Base-by-base conservation (phyloP, 30 jellyfish, hydroid and myxozoan genomes). In the Turritopsis dohrnii region DNA sequence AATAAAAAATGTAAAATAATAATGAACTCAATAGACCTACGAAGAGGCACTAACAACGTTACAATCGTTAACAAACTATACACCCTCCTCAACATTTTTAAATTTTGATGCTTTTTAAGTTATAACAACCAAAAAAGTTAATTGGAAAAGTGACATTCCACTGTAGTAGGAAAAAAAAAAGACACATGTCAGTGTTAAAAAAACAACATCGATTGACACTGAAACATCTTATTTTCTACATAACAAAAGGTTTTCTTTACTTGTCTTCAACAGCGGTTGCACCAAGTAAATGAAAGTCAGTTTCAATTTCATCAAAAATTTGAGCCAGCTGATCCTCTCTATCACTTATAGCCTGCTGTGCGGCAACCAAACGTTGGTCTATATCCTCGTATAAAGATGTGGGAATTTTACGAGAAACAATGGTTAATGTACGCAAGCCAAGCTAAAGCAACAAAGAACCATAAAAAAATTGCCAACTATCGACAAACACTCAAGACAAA, bases 251-350 rank as follows among this genome's bases (percentile, higher is more conserved):
- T 41, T 41, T 41, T 3, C 13, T 29, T 25, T 83, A 91, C 99
- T 95, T 84, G 88, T 95, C 99, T 75, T 95, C 99, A 25, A 95
- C 98, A 8, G 99, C 99, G 0, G 99, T 90, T 27, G 99, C 99
- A 25, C 99, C 99, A 30, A 95, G 90, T 29, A 90, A 79, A 18
- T 74, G 90, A 25, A 95, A 83, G 71, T 90, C 93, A 17, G 84
- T 87, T 81, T 95, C 99, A 29, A 95, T 90, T 81, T 87, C 96
- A 65, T 90, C 97, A 73, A 89, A 95, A 21, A 89, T 96, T 73
- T 54, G 74, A 0, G 96, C 96, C 69, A 94, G 92, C 91, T 86
- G 93, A 20, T 79, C 93, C 53, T 92, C 96, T 52, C 98, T 81
- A 73, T 91, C 96, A n/a, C 94, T 87, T 31, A 91, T 91, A 21